phyloP scores from a whole-genome alignment of 2,113 vertebrate species.

The Herpailurus yagouaroundi region DNA sequence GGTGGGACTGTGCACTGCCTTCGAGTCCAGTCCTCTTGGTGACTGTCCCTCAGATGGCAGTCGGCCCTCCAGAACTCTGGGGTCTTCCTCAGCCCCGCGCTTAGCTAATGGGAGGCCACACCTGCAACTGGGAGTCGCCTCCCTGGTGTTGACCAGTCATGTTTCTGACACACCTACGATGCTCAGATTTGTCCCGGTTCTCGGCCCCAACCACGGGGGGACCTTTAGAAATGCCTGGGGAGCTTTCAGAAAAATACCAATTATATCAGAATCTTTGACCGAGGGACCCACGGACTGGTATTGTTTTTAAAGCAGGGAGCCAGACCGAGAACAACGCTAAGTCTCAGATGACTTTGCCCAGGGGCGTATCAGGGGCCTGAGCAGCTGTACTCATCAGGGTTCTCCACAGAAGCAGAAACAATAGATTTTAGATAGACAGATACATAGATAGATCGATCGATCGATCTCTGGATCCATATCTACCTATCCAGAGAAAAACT shows the following conservation, averaged over 20 bases:
- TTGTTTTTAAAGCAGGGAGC: neutral
- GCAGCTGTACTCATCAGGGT: neutral
- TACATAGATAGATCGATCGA: neutral
- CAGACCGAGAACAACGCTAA: neutral
- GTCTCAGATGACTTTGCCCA: neutral
- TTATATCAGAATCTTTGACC: neutral
- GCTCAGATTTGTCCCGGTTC: neutral
- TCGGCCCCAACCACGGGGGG: neutral
- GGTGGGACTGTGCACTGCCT: neutral
- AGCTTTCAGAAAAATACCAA: neutral
- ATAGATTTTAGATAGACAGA: neutral
- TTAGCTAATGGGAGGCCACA: neutral
- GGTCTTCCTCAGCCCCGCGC: neutral
- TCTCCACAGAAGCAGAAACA: neutral
- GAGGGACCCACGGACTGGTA: neutral
- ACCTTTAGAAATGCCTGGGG: neutral
- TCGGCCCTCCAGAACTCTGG: rapidly evolving
- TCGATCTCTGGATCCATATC: neutral
- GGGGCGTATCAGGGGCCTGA: neutral
- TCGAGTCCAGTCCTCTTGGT: neutral
- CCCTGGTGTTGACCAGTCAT: neutral
- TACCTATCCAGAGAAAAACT: neutral
- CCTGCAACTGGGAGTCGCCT: too few relatives aligned
- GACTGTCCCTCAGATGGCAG: neutral
- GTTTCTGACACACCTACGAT: neutral